These are phyloP conservation scores for Platysteira castanea DNA, from an alignment of 2,113 vertebrate genomes.

Conservation along the genomic window DNA sequence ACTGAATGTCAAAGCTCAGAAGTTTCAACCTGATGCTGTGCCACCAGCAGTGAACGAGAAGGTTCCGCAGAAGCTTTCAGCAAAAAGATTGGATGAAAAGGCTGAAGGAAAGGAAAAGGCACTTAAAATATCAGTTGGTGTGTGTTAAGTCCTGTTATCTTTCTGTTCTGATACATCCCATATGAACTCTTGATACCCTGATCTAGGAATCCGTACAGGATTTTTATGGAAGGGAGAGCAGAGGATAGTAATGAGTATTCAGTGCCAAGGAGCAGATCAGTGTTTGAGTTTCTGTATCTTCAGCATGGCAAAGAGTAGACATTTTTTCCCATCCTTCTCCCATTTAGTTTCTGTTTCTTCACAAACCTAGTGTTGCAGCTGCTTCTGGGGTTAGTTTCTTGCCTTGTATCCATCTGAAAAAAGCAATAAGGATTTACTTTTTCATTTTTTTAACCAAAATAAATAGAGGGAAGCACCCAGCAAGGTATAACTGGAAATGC, in stretches of 20 bases:
- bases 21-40: conserved; percentile 75
- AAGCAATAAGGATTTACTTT: not conserved
- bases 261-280: not conserved
- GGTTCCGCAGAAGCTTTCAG: conserved; percentile 54
- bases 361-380: not conserved
- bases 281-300: not conserved
- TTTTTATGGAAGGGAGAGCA: not conserved
- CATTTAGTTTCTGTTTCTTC: not conserved
- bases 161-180: not conserved
- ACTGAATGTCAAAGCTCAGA: conserved; percentile 92
- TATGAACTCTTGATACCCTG: not conserved
- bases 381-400: not conserved
- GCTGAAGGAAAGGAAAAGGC: conserved; percentile 63
- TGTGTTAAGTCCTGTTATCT: not conserved
- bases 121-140: conserved; percentile 49
- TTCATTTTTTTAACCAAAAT: not conserved
- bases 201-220: not conserved
- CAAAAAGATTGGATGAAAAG: conserved; percentile 70
- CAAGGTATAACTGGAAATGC: not conserved
- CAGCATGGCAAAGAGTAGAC: not conserved
- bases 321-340: not conserved
- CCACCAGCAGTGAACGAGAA: conserved; percentile 47
- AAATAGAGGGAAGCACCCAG: not conserved
- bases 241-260: not conserved
- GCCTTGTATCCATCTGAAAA: not conserved